phyloP scores from a whole-genome alignment of 2,888 invertebrate species.

The Loripinus fragilis region DNA sequence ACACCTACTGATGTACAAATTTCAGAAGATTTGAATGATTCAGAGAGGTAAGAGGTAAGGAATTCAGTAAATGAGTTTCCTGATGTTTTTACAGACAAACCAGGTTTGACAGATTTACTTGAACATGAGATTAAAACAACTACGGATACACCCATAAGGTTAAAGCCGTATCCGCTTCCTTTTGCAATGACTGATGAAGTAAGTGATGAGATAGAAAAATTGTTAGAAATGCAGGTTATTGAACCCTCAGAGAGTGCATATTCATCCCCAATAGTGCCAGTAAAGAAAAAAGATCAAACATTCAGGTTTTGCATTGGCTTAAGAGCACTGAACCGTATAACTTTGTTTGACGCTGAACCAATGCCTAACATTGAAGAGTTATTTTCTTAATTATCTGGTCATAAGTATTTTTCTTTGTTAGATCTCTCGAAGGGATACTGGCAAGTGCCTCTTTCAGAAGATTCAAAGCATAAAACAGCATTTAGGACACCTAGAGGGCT shows the following conservation, averaged over 20 bases:
- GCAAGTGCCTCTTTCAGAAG: slow-evolving; percentile 50
- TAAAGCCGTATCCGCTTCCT: slow-evolving; percentile 48
- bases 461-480: slow-evolving; percentile 43
- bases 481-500: slow-evolving; percentile 49
- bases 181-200: slow-evolving; percentile 34
- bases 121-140: slow-evolving; percentile 35
- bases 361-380: slow-evolving; percentile 60
- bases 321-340: slow-evolving; percentile 53
- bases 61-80: slow-evolving; percentile 24
- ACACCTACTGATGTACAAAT: too few relatives aligned
- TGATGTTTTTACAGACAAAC: slow-evolving; percentile 35
- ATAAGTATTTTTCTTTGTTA: slow-evolving; percentile 52
- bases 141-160: slow-evolving; percentile 35
- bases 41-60: slow-evolving; percentile 5
- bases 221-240: too few relatives aligned
- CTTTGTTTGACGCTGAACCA: slow-evolving; percentile 63
- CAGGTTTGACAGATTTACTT: too few relatives aligned
- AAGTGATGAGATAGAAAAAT: too few relatives aligned
- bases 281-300: slow-evolving; percentile 51
- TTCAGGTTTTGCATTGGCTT: slow-evolving; percentile 62
- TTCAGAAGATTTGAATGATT: not conserved
- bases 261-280: too few relatives aligned
- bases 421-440: slow-evolving; percentile 62
- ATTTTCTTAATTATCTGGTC: slow-evolving; percentile 43
- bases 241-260: too few relatives aligned